A percentile compares a stretch with the other conserved stretches of the same genome.
phyloP scores from a whole-genome alignment of 2,113 vertebrate species.

The Lagopus leucura region DNA sequence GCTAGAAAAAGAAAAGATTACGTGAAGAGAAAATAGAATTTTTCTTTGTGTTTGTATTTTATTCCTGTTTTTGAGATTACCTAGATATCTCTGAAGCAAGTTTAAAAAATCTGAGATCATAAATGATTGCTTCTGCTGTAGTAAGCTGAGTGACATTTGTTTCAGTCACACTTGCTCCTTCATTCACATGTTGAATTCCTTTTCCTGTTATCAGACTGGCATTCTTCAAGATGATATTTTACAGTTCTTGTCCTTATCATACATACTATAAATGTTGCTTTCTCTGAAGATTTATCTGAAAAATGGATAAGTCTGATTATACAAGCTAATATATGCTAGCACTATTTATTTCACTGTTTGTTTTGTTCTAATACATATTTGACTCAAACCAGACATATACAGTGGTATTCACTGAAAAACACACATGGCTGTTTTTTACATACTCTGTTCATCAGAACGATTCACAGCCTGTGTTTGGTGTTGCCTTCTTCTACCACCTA shows the following conservation, averaged over 20 bases:
- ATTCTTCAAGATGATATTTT: background rate
- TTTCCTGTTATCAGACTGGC: rapidly evolving
- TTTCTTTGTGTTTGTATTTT: background rate
- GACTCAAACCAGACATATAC: background rate
- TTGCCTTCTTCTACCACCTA: background rate
- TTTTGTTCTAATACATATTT: background rate
- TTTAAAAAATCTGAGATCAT: rapidly evolving
- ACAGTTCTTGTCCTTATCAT: background rate
- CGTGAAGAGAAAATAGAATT: background rate
- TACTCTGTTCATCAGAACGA: background rate
- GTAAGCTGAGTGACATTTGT: background rate
- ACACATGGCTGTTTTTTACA: background rate
- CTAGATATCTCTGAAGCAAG: background rate
- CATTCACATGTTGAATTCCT: background rate
- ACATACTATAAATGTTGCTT: background rate
- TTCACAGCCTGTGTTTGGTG: background rate
- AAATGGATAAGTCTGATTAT: background rate
- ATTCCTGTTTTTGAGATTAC: background rate
- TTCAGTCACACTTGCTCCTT: background rate
- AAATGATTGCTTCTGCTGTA: background rate
- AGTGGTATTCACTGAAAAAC: background rate
- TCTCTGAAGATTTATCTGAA: background rate
- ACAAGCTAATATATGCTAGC: background rate
- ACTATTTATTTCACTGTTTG: background rate
- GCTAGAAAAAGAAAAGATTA: background rate